Evolutionary conservation across 2,888 invertebrate genomes (phyloP), one percentile per base, ranked within the genome.

Genomic region (Eupithecia insigniata): DNA sequence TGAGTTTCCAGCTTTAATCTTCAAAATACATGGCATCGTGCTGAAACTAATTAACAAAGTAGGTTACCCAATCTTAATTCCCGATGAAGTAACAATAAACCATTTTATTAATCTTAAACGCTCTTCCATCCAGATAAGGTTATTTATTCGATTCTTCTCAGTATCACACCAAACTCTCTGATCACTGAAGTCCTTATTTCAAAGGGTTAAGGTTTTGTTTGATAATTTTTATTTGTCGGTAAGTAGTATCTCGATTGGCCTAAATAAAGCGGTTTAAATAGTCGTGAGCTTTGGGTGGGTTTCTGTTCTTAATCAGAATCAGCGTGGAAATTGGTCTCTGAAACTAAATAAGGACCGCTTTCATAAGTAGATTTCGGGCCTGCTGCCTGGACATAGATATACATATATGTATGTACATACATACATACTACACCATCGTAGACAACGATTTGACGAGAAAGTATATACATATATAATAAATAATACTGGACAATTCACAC

Each of bases 201-300:
- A 7, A 22, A 16, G 16, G 5, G 34, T 51, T 69, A 69, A 82
- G 82, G 76, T 70, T 43, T 77, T 76, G 67, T 81, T 81, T 81
- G 81, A 79, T 80, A 82, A 82, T 83, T 85, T 22, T 83, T 84
- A 87, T 89, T 87, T 85, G 88, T 87, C 89, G 88, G 89, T 82
- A 82, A 81, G 78, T 81, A 78, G 82, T 86, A 83, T 89, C 88
- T 85, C 81, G 85, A 84, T 86, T 81, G 85, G 70, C 82, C 85
- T 79, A 79, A 84, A 87, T 86, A 84, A 81, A 77, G 82, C 62
- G 55, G 67, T 71, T 72, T 73, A 83, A 84, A 75, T 71, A 78
- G 79, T 83, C 82, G 82, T 81, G 85, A 72, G 65, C 70, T 65
- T 34, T 69, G 67, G 64, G 64, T 64, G 16, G 62, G 34, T 64